Conservation (phyloP, 2,113 vertebrate genomes). For the Cephalopterus ornatus region DNA sequence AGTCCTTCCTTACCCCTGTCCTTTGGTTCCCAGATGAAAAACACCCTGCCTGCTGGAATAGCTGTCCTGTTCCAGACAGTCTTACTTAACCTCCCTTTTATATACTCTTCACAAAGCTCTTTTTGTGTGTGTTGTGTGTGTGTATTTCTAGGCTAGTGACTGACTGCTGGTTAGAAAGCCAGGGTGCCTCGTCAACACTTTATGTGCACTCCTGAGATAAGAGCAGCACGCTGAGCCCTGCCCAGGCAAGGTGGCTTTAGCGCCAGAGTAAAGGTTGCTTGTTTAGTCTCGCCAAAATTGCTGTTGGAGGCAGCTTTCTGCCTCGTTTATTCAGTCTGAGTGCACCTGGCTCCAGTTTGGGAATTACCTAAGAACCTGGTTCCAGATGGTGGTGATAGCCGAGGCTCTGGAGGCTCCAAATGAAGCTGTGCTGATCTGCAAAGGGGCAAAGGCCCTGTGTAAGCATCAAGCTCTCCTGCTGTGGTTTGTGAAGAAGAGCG, state of each 20-base stretch:
- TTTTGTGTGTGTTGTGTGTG: not conserved
- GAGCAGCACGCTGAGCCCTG: not conserved
- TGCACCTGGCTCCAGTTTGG: not conserved
- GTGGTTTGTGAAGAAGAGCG: not conserved
- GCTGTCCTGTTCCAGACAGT: not conserved
- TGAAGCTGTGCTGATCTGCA: not conserved
- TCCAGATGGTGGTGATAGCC: not conserved
- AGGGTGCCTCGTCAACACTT: not conserved
- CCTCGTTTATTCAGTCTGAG: not conserved
- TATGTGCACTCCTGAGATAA: not conserved
- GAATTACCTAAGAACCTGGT: not conserved
- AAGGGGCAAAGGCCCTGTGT: not conserved
- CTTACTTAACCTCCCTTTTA: not conserved
- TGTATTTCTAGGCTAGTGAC: not conserved
- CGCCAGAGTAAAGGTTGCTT: slow-evolving; percentile 53
- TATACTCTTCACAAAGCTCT: not conserved
- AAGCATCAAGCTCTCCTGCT: not conserved
- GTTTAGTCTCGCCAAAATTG: slow-evolving; percentile 24
- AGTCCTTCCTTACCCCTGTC: not conserved
- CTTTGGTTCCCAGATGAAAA: not conserved
- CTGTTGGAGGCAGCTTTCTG: not conserved
- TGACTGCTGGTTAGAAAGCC: not conserved
- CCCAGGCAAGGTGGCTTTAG: not conserved
- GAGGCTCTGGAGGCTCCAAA: accelerated
- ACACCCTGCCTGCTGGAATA: not conserved